phyloP scores from a whole-genome alignment of 2,888 invertebrate species.

The Carpatolechia fugitivella region DNA sequence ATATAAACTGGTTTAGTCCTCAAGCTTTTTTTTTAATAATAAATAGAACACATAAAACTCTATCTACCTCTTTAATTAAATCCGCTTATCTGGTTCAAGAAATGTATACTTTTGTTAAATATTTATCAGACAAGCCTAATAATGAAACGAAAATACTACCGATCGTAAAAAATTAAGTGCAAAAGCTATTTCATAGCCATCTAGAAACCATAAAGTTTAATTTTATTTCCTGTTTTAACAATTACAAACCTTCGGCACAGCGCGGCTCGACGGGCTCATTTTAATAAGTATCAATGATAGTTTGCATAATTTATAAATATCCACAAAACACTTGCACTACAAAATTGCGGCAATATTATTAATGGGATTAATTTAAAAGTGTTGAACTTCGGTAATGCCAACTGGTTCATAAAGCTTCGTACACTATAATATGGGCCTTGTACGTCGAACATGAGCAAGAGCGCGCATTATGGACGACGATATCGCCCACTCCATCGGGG shows the following conservation, averaged over 20 bases:
- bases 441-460: conserved; percentile 45
- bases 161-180: conserved; percentile 6
- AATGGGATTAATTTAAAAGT: conserved; percentile 45
- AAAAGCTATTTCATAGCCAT: conserved; percentile 6
- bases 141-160: background rate
- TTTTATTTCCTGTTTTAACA: conserved; percentile 10
- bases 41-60: background rate
- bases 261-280: conserved; percentile 14
- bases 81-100: background rate
- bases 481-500: conserved; percentile 60
- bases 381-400: conserved; percentile 53
- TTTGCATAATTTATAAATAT: conserved; percentile 53
- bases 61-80: background rate
- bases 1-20: too few species aligned
- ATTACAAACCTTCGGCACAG: conserved; percentile 1
- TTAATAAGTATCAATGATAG: conserved; percentile 32
- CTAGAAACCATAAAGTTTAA: conserved; percentile 2
- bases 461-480: conserved; percentile 36
- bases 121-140: background rate
- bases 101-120: background rate
- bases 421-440: background rate
- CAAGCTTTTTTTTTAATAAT: too few species aligned
- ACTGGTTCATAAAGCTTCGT: conserved; percentile 47
- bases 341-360: conserved; percentile 41
- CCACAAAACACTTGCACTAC: conserved; percentile 37